Evolutionary conservation across 2,888 invertebrate genomes (phyloP), one percentile per base, ranked within the genome.

Genomic region (Dasypolia templi): DNA sequence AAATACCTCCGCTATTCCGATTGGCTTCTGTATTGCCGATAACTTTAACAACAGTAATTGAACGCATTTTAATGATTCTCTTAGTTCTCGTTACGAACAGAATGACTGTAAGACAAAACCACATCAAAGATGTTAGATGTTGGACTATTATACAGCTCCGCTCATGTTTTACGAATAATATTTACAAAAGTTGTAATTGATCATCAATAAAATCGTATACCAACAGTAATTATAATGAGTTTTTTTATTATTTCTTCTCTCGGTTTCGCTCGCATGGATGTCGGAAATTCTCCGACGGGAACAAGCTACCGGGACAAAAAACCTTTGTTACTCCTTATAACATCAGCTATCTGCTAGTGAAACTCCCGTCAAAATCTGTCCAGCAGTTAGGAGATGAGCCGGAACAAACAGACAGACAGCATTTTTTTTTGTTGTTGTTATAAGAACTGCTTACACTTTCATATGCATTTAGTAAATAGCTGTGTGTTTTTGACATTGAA

Each of bases 1-100:
- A 86, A 92, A 90, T 92, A 91, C 89, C 92, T 89, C 91, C 88
- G 91, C 92, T 92, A 93, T 91, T 92, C 90, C 92, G 91, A 93
- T 93, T 92, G 92, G 94, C 95, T 95, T 90, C 95, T 91, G 95
- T 94, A 91, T 93, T 92, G 89, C 89, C 90, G 92, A 93, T 92
- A 91, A 90, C 89, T 90, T 93, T 92, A 92, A 93, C 93, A 93
- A 92, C 91, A 89, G 88, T 93, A 90, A 93, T 94, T 86, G 81
- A 90, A 83, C 89, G 86, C 89, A 90, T 87, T 91, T 93, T 90
- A 91, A 91, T 92, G 88, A 89, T 90, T 90, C 89, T 88, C 88
- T 89, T 90, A 89, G 78, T 88, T 82, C 85, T 88, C 80, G 88
- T 87, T 90, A 89, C 44, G 77, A 69, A 79, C 71, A 74, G 70